These are phyloP conservation scores for Alca torda DNA, from an alignment of 2,797 vertebrate species.

Conservation along the genomic window DNA sequence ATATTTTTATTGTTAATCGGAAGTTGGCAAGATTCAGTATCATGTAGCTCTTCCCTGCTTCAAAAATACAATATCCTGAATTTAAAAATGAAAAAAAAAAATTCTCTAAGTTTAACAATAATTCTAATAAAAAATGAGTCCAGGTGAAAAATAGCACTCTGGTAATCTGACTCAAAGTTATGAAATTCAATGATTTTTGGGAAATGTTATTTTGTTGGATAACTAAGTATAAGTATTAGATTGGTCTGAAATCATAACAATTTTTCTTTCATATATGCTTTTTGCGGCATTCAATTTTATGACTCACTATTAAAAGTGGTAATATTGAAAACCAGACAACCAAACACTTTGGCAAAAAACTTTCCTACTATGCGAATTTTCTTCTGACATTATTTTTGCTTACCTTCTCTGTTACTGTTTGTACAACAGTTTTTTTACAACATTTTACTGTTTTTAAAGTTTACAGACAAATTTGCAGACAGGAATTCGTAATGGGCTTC, in stretches of 20 bases:
- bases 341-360: neutral
- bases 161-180: neutral
- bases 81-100: neutral
- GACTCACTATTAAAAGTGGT: neutral
- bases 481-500: neutral
- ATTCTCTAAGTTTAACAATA: neutral
- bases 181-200: neutral
- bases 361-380: neutral
- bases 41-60: slow-evolving; percentile 5
- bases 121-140: neutral
- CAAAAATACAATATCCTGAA: slow-evolving; percentile 42
- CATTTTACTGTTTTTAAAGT: neutral
- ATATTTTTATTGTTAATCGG: slow-evolving; percentile 28
- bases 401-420: neutral
- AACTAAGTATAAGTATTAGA: neutral
- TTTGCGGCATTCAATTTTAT: neutral
- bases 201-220: neutral
- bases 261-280: neutral
- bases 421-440: neutral
- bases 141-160: neutral
- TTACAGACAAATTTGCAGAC: neutral
- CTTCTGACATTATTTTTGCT: neutral
- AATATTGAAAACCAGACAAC: neutral
- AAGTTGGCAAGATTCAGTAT: slow-evolving; percentile 37
- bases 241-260: neutral